Percentiles rank a stretch among this genome's conserved stretches.
phyloP scores from a whole-genome alignment of 2,888 invertebrate species.

The Apotomis capreana region DNA sequence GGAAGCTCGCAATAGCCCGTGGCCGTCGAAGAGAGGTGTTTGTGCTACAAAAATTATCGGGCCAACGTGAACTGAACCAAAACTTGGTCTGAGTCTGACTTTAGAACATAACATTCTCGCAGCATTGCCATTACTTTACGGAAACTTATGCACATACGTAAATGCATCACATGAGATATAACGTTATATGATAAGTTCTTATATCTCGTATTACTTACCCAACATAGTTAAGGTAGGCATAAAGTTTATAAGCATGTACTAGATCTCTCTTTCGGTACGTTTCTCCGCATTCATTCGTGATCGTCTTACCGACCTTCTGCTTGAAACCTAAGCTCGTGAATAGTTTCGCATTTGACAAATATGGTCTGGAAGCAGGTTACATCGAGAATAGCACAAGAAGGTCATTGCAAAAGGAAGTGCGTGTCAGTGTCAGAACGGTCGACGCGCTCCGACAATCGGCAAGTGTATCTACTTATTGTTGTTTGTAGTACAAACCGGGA shows the following conservation, averaged over 20 bases:
- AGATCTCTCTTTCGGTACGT: too few relatives aligned
- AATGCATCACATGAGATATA: too few relatives aligned
- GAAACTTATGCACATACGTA: too few relatives aligned
- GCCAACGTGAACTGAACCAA: neutral
- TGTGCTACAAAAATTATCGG: neutral
- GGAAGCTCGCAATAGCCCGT: conserved; percentile 29
- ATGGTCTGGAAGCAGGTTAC: conserved; percentile 21
- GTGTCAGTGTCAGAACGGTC: conserved; percentile 25
- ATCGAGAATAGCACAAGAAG: conserved; percentile 23
- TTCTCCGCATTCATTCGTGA: neutral
- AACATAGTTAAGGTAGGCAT: too few relatives aligned
- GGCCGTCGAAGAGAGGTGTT: conserved; percentile 15
- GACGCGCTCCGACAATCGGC: conserved; percentile 20
- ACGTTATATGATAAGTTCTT: too few relatives aligned
- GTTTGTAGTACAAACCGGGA: too few relatives aligned
- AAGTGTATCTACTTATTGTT: conserved; percentile 12
- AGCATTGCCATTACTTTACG: too few relatives aligned
- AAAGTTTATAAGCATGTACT: too few relatives aligned
- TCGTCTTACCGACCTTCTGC: neutral
- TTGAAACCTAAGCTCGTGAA: neutral
- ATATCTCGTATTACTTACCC: too few relatives aligned
- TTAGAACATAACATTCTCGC: too few relatives aligned
- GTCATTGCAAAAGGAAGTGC: conserved; percentile 30
- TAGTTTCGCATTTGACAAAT: conserved; percentile 8
- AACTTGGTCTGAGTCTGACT: too few relatives aligned